Evolutionary conservation across 2,113 vertebrate species (phyloP).

Genomic region (Papio anubis): DNA sequence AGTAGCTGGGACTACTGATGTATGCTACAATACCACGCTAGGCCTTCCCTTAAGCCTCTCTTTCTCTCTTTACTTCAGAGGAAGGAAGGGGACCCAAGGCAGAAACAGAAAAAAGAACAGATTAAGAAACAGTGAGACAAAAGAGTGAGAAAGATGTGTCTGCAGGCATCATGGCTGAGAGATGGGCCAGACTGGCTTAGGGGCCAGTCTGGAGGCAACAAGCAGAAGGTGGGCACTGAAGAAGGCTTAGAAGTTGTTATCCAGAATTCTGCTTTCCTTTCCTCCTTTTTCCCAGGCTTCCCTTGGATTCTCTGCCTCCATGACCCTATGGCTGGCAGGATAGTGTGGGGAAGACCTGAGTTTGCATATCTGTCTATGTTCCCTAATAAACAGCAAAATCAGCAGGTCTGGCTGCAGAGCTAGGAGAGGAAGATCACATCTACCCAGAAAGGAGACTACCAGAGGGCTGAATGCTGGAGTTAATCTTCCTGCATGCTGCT

Average conservation of each 20-base stretch:
- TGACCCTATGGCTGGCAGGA: not conserved
- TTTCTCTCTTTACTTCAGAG: not conserved
- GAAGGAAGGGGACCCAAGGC: not conserved
- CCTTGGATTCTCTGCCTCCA: not conserved
- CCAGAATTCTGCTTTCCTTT: not conserved
- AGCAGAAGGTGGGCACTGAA: not conserved
- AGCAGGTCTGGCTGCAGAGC: not conserved
- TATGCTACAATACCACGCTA: not conserved
- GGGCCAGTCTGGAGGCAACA: not conserved
- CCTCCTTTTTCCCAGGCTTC: not conserved
- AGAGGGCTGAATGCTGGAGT: not conserved
- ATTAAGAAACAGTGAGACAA: not conserved
- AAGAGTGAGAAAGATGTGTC: not conserved
- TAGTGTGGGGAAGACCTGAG: not conserved
- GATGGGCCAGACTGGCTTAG: not conserved
- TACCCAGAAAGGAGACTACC: conserved; percentile 9
- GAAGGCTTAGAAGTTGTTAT: not conserved
- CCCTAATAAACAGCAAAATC: not conserved
- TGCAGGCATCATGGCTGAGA: not conserved
- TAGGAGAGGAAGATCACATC: not conserved
- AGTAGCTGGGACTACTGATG: not conserved
- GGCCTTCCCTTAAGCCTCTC: not conserved
- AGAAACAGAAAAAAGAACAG: not conserved
- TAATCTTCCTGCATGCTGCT: conserved; percentile 11
- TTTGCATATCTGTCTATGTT: not conserved